Evolutionary conservation across 2,113 vertebrate genomes (phyloP).

Genomic region (Poeciliopsis turrubarensis): DNA sequence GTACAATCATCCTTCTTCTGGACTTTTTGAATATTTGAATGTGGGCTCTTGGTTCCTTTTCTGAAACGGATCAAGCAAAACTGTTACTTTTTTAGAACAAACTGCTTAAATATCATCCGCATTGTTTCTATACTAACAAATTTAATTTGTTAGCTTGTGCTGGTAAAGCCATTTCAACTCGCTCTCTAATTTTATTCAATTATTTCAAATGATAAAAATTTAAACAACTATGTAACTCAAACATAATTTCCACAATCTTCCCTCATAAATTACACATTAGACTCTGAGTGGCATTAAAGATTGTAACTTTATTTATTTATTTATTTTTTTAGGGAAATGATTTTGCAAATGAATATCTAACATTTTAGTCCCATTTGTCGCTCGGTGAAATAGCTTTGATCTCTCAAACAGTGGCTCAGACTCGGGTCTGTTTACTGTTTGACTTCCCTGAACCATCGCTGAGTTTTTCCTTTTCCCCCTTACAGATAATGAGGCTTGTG

Average conservation of each 20-base stretch:
- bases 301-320: not conserved
- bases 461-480: slow-evolving; percentile 13
- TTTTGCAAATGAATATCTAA: slow-evolving; percentile 35
- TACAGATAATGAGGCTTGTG: slow-evolving; percentile 53
- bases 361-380: slow-evolving; percentile 29
- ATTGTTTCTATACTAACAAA: no score
- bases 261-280: slow-evolving; percentile 46
- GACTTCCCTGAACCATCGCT: slow-evolving; percentile 29
- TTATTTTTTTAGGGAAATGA: slow-evolving; percentile 6
- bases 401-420: slow-evolving; percentile 40
- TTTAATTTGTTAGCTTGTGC: not conserved
- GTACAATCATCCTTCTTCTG: no score
- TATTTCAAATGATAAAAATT: slow-evolving; percentile 9
- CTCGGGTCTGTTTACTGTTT: slow-evolving; percentile 31
- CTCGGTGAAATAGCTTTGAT: slow-evolving; percentile 32
- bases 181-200: slow-evolving; percentile 21
- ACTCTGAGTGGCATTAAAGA: slow-evolving; percentile 6
- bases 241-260: not conserved
- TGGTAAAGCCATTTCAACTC: not conserved
- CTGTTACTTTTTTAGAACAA: no score
- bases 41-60: no score
- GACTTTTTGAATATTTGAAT: not conserved
- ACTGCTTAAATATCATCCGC: no score
- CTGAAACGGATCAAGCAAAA: no score
- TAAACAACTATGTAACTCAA: slow-evolving; percentile 17